Evolutionary conservation across 1,140 invertebrate species (phyloP).

Genomic region (Platyscapa corneri): DNA sequence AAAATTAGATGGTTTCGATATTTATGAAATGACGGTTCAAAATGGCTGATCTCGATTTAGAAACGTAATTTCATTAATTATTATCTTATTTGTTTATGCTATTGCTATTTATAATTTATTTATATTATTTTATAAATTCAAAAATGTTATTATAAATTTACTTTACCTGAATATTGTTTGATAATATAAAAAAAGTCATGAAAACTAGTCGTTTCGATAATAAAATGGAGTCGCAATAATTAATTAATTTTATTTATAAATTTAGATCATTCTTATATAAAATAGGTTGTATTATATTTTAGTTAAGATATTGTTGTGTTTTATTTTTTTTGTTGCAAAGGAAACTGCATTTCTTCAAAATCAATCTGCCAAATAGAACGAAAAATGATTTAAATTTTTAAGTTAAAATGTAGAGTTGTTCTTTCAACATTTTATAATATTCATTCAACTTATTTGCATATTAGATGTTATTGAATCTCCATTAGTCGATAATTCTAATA

Average conservation of each 20-base stretch:
- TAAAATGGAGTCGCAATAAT: not conserved
- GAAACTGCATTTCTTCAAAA: conserved; percentile 9
- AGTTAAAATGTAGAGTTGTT: conserved; percentile 4
- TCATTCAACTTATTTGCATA: not conserved
- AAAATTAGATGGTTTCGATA: conserved; percentile 4
- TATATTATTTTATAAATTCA: not conserved
- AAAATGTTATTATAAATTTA: conserved; percentile 28
- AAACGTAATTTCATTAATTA: conserved; percentile 13
- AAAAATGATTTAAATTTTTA: not conserved
- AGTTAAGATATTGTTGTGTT: not conserved
- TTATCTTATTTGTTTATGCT: conserved; percentile 14
- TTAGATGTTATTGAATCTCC: conserved; percentile 2
- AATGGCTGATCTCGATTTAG: conserved; percentile 41
- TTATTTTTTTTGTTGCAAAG: not conserved
- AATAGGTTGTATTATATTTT: conserved; percentile 15
- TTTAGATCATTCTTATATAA: not conserved
- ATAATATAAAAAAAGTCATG: conserved; percentile 19
- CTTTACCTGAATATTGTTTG: conserved; percentile 19
- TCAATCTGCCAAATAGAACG: conserved; percentile 14
- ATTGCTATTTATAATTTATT: conserved; percentile 3
- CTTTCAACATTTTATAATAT: not conserved
- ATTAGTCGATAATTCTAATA: not conserved
- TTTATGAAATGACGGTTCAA: conserved; percentile 34
- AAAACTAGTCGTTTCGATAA: conserved; percentile 43
- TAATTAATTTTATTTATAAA: conserved; percentile 14